Evolutionary conservation across 2,888 invertebrate species (phyloP).

Genomic region (Yponomeuta evonymella): DNA sequence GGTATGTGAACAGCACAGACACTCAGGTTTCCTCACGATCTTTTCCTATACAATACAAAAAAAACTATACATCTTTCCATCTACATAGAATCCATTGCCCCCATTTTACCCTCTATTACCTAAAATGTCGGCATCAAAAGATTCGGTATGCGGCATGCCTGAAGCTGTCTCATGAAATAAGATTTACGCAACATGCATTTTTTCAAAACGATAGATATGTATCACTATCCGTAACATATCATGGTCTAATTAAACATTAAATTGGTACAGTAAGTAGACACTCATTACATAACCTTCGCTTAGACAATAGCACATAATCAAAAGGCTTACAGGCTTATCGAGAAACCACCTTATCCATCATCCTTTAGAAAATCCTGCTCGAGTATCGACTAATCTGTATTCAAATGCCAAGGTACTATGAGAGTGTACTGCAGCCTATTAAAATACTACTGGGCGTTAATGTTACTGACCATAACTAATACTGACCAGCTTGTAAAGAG

Average conservation of each 20-base stretch:
- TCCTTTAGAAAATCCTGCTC: constrained; percentile 1
- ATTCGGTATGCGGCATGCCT: too few relatives aligned
- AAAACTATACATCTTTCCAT: too few relatives aligned
- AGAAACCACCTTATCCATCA: constrained; percentile 1
- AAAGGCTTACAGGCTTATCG: background rate
- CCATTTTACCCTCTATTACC: too few relatives aligned
- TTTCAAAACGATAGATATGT: background rate
- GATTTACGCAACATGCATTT: background rate
- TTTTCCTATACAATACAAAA: too few relatives aligned
- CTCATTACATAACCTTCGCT: background rate
- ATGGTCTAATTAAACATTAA: background rate
- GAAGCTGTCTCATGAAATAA: background rate
- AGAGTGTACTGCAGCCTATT: background rate
- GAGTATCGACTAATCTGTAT: background rate
- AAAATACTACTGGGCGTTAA: background rate
- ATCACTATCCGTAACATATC: background rate
- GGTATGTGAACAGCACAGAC: too few relatives aligned
- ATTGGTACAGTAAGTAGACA: background rate
- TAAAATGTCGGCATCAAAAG: too few relatives aligned
- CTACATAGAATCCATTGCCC: too few relatives aligned
- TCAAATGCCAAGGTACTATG: constrained; percentile 8
- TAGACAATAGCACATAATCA: background rate
- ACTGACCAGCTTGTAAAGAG: background rate
- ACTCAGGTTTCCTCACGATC: too few relatives aligned
- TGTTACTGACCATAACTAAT: background rate